phyloP scores from a whole-genome alignment of 2,113 vertebrate species.

The Macrotis lagotis region DNA sequence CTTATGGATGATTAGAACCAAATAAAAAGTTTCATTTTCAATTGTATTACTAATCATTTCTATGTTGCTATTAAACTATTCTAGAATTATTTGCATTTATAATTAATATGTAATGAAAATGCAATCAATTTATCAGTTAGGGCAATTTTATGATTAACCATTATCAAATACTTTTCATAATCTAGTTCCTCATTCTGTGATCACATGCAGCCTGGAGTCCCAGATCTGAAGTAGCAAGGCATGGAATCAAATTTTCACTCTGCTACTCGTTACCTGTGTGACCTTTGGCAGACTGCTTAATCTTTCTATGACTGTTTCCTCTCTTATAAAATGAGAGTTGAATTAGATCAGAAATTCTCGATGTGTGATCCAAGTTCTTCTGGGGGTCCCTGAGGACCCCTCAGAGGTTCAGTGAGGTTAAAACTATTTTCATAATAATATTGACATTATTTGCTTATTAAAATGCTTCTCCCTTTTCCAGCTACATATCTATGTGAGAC shows the following conservation, averaged over 20 bases:
- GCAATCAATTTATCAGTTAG: neutral
- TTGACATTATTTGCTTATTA: neutral
- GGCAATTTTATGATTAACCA: neutral
- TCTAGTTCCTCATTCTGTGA: neutral
- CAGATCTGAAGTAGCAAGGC: too few species aligned
- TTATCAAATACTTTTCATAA: constrained; percentile 4
- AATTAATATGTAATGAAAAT: neutral
- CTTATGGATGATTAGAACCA: neutral
- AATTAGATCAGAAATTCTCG: too few species aligned
- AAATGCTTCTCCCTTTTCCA: neutral
- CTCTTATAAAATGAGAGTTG: too few species aligned
- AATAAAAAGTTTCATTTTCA: constrained; percentile 8
- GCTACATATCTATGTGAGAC: neutral
- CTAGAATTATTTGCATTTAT: neutral
- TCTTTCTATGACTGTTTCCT: too few species aligned
- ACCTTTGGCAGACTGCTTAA: too few species aligned
- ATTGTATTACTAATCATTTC: constrained; percentile 7
- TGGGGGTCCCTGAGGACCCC: too few species aligned
- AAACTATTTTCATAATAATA: neutral
- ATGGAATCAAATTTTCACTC: too few species aligned
- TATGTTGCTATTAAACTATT: neutral
- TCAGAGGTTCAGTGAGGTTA: too few species aligned
- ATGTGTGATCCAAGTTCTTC: too few species aligned
- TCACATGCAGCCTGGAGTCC: too few species aligned
- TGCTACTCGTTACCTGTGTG: too few species aligned